Conservation (phyloP, 2,888 invertebrate species). For the Hermodice carunculata region DNA sequence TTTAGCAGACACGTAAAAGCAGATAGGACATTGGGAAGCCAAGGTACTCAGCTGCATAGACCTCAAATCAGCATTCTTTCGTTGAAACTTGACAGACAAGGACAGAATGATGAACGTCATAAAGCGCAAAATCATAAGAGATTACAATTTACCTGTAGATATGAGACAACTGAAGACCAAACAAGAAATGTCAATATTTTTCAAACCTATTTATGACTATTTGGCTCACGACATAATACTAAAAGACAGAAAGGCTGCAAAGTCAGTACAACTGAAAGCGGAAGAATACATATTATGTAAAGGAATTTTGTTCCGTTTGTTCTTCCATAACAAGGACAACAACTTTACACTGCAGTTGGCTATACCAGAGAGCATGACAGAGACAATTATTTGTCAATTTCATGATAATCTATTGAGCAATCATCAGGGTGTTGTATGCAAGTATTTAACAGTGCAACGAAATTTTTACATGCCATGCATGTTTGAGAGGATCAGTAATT, state of each 20-base stretch:
- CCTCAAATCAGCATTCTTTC: neutral
- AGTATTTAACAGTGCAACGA: neutral
- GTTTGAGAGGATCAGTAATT: slow-evolving; percentile 1
- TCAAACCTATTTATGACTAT: neutral
- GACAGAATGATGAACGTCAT: neutral
- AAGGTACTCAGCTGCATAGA: neutral
- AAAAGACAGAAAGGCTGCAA: neutral
- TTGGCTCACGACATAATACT: neutral
- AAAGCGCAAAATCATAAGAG: neutral
- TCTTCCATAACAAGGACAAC: neutral
- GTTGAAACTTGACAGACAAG: neutral
- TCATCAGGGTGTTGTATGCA: neutral
- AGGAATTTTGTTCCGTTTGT: neutral
- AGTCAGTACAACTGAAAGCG: neutral
- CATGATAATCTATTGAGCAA: neutral
- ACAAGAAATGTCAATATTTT: neutral
- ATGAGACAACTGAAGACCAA: neutral
- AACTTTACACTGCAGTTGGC: neutral
- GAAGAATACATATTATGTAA: neutral
- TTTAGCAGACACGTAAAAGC: neutral
- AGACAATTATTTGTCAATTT: neutral
- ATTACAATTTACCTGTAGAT: neutral
- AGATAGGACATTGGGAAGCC: neutral
- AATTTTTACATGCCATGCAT: neutral
- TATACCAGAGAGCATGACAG: neutral